phyloP scores from a whole-genome alignment of 2,888 invertebrate species.

The Phania funesta region DNA sequence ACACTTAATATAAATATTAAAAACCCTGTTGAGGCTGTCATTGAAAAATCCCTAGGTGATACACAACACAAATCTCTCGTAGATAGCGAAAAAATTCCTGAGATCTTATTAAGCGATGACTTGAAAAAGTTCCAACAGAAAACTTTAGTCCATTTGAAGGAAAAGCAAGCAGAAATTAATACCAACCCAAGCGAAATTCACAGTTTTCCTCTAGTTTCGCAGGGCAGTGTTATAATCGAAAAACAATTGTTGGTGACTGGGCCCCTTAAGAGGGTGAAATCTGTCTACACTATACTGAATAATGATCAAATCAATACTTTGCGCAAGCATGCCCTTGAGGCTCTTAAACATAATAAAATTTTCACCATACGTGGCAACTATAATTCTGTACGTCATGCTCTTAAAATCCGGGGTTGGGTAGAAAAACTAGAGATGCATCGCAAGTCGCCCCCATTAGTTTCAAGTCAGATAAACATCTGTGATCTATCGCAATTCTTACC shows the following conservation, averaged over 20 bases:
- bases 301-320: constrained; percentile 85
- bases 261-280: constrained; percentile 44
- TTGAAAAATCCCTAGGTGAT: not conserved
- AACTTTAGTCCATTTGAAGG: constrained; percentile 1
- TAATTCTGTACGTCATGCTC: constrained; percentile 85
- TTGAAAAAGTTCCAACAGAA: constrained; percentile 45
- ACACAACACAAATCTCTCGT: not conserved
- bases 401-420: constrained; percentile 87
- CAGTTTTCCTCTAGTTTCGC: constrained; percentile 9
- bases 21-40: not conserved
- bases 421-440: constrained; percentile 79
- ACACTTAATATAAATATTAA: not conserved
- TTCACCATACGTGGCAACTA: constrained; percentile 88
- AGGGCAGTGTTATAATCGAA: constrained; percentile 53
- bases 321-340: constrained; percentile 84
- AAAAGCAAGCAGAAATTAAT: constrained; percentile 32
- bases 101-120: constrained; percentile 41
- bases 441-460: constrained; percentile 73
- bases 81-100: constrained; percentile 24
- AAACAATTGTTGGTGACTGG: constrained; percentile 44
- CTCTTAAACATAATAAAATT: constrained; percentile 84
- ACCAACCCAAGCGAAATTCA: constrained; percentile 28
- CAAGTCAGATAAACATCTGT: constrained; percentile 76
- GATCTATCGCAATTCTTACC: constrained; percentile 79
- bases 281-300: constrained; percentile 73